Conservation (phyloP, 2,797 vertebrate species). For the Micropoecilia bifurca region DNA sequence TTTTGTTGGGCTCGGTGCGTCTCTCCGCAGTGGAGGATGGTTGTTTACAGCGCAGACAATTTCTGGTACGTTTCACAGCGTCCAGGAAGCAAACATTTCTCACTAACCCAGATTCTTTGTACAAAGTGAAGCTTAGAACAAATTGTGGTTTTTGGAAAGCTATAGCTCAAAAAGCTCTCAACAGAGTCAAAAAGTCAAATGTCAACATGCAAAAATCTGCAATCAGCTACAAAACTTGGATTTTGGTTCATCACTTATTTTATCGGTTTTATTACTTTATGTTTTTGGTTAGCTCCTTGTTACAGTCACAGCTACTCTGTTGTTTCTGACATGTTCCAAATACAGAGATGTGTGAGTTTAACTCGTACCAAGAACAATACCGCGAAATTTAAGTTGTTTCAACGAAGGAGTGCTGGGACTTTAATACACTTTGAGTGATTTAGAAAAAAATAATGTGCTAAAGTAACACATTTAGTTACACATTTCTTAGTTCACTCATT, state of each 20-base stretch:
- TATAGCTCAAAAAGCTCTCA: background rate
- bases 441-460: background rate
- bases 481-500: background rate
- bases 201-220: background rate
- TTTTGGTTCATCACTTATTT: background rate
- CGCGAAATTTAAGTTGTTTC: background rate
- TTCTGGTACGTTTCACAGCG: no score
- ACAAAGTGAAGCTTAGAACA: no score
- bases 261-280: background rate
- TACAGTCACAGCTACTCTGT: background rate
- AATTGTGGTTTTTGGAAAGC: no score
- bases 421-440: background rate
- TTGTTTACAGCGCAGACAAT: no score
- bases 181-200: background rate
- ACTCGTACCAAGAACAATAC: background rate
- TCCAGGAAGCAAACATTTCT: no score
- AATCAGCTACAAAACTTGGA: background rate
- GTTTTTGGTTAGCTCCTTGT: background rate
- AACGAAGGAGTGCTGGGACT: background rate
- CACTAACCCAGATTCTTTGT: no score
- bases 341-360: background rate
- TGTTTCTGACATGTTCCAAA: background rate
- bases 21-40: no score
- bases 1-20: no score
- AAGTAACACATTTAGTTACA: background rate